Percentiles rank a stretch among this genome's conserved stretches.
phyloP scores from a whole-genome alignment of 2,797 vertebrate species.

The Premnoplex brunnescens region DNA sequence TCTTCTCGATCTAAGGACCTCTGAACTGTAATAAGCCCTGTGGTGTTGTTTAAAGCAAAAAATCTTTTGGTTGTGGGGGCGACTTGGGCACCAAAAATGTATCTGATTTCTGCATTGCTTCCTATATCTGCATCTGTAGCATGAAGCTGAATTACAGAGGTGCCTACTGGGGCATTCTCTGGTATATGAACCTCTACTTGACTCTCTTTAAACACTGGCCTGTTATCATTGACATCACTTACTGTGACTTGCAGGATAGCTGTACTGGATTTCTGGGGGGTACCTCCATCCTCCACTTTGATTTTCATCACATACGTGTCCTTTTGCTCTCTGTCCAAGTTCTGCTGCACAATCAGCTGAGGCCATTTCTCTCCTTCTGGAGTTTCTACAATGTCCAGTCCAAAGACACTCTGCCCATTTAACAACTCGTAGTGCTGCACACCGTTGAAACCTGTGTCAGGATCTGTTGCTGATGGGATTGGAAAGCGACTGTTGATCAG shows the following conservation, averaged over 20 bases:
- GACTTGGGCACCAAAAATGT: conserved; percentile 96
- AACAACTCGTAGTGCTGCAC: conserved; percentile 97
- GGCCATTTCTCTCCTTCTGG: conserved; percentile 99
- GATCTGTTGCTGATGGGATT: conserved; percentile 97
- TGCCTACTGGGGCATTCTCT: conserved; percentile 92
- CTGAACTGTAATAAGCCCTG: conserved; percentile 96
- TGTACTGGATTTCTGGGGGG: conserved; percentile 97
- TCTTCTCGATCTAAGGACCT: conserved; percentile 95
- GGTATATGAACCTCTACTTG: conserved; percentile 97
- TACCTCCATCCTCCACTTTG: conserved; percentile 97
- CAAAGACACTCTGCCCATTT: conserved; percentile 96
- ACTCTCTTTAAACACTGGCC: conserved; percentile 94
- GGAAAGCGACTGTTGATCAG: conserved; percentile 98
- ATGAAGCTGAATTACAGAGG: conserved; percentile 95
- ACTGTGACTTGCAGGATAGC: conserved; percentile 98
- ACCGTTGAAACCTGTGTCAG: conserved; percentile 96
- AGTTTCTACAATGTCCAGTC: conserved; percentile 98
- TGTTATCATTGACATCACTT: conserved; percentile 98
- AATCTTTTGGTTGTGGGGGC: conserved; percentile 94
- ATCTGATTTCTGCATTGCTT: conserved; percentile 94
- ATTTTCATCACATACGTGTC: conserved; percentile 99
- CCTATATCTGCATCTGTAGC: conserved; percentile 97
- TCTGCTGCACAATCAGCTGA: conserved; percentile 97
- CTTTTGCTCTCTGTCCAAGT: conserved; percentile 97
- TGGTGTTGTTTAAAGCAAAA: conserved; percentile 94